These are phyloP conservation scores for Ciconia boyciana DNA, from an alignment of 2,113 vertebrate species.

Conservation along the genomic window DNA sequence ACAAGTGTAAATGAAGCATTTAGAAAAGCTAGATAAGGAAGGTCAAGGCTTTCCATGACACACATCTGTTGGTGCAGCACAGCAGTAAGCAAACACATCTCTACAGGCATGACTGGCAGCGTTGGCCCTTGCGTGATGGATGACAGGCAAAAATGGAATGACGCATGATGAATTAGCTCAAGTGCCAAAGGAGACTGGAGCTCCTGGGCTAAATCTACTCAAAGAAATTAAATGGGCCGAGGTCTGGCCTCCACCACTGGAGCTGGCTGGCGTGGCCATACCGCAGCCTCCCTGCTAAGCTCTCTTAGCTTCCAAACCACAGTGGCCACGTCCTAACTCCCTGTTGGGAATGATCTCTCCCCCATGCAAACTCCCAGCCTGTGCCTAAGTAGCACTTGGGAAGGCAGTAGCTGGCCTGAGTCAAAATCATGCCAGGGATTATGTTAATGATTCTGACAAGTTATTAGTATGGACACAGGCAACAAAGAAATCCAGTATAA, in stretches of 20 bases:
- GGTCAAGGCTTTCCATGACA: conserved; percentile 57
- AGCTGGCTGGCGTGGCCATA: neutral
- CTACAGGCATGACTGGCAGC: neutral
- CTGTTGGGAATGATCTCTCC: neutral
- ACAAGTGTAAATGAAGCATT: conserved; percentile 8
- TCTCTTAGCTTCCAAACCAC: neutral
- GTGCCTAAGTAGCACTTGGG: neutral
- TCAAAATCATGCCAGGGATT: neutral
- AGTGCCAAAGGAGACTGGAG: neutral
- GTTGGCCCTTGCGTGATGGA: neutral
- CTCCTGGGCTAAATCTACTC: neutral
- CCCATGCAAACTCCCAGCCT: neutral
- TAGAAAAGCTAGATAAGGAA: conserved; percentile 40
- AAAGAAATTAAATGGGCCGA: neutral
- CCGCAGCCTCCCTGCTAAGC: neutral
- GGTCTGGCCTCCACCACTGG: neutral
- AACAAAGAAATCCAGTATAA: neutral
- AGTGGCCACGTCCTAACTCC: neutral
- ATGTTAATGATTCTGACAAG: neutral
- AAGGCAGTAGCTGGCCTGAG: neutral
- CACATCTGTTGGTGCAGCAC: neutral
- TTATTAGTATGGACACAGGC: neutral
- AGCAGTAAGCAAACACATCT: conserved; percentile 9
- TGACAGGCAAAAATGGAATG: neutral
- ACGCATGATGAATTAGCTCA: neutral